Evolutionary conservation across 2,797 vertebrate genomes (phyloP), one percentile per base, ranked within the genome.

Genomic region (Argentina silus): DNA sequence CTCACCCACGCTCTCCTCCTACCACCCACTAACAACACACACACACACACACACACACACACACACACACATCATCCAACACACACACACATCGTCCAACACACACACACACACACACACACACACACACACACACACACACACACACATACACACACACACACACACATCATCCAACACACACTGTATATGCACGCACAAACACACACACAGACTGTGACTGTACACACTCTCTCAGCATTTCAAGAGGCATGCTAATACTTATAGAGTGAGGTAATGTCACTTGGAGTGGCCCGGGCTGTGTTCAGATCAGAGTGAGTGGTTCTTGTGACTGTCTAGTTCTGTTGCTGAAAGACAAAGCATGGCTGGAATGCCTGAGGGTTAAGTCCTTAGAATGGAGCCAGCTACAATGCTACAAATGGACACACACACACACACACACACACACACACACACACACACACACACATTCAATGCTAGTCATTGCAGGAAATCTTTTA

Each of bases 321-420:
- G 76, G 78, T 78, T 75, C 73, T 72, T 64, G 72, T 75, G 76
- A 65, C 85, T 78, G 78, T 81, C 75, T 80, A 74, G 72, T 80
- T 78, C 82, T 74, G 85, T 85, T 81, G 84, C 82, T 76, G 75
- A 85, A 86, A 72, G 75, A 70, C 4, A 44, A 66, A 81, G 79
- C 77, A 86, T 77, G 82, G 77, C 55, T 47, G 78, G 88, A 89
- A 90, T 90, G 81, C 79, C 78, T 86, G 23, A 71, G 70, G 66
- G 69, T 78, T 43, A 53, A 82, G 70, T 78, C 57, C 81, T 84
- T 15, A 80, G 72, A 66, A 72, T 56, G 3, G 44, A 62, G 36
- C 7, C 0, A 62, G 36, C 7, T 0, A 23, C 79, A 66, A 65
- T 66, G 64, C 74, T 72, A 77, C 64, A 55, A 67, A 70, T 17